phyloP scores from a whole-genome alignment of 2,797 vertebrate species.

The Ctenochaetus hawaiiensis region DNA sequence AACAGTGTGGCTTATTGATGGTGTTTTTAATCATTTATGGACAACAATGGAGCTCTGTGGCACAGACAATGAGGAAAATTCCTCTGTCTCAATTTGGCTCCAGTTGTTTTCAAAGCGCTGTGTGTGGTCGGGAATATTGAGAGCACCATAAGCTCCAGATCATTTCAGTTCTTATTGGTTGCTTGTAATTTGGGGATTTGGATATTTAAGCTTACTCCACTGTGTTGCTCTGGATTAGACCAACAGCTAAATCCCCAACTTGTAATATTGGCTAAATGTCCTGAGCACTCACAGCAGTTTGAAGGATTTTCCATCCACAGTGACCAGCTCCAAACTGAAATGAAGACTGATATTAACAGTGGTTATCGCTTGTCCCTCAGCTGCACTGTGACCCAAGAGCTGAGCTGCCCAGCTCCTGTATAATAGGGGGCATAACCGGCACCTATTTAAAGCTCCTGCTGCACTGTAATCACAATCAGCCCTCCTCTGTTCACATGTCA shows the following conservation, averaged over 20 bases:
- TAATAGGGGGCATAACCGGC: slow-evolving; percentile 58
- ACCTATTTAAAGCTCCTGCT: slow-evolving; percentile 66
- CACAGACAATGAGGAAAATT: neutral
- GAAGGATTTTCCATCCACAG: slow-evolving; percentile 37
- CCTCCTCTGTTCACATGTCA: slow-evolving; percentile 72
- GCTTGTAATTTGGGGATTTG: slow-evolving; percentile 51
- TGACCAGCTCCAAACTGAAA: slow-evolving; percentile 30
- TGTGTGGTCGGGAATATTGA: slow-evolving; percentile 3
- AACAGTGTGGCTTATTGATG: neutral
- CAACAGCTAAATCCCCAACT: slow-evolving; percentile 36
- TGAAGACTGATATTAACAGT: slow-evolving; percentile 33
- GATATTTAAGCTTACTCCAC: slow-evolving; percentile 25
- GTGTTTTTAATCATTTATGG: neutral
- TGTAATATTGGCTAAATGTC: slow-evolving; percentile 34
- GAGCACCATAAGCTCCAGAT: slow-evolving; percentile 14
- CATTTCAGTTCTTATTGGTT: slow-evolving; percentile 43
- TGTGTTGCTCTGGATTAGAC: slow-evolving; percentile 29
- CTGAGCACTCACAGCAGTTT: slow-evolving; percentile 16
- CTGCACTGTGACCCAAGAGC: slow-evolving; percentile 42
- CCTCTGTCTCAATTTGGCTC: neutral
- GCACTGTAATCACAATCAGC: slow-evolving; percentile 72
- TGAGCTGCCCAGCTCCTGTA: slow-evolving; percentile 29
- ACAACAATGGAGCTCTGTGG: neutral
- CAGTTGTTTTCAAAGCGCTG: neutral
- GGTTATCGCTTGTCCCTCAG: slow-evolving; percentile 32